Evolutionary conservation across 92 coral and sea anemone genomes (phyloP).

Genomic region (Phenganax stokvisi): DNA sequence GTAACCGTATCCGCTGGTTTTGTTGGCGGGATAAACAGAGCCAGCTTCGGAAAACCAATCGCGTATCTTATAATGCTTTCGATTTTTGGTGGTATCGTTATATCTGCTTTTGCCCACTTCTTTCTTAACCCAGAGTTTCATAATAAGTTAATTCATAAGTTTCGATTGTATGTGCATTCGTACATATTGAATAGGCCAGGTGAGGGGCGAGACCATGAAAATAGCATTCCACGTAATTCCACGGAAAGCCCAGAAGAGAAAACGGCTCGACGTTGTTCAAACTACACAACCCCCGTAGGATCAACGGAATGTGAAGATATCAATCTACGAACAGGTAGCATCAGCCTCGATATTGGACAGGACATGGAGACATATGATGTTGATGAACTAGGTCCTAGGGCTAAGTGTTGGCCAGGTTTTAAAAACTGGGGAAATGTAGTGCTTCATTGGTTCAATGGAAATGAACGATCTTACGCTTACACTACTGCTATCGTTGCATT

Average conservation of each 20-base stretch:
- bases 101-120: conserved; percentile 78
- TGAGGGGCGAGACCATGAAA: conserved; percentile 35
- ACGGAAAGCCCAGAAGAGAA: neutral
- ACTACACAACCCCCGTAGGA: no score
- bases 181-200: neutral
- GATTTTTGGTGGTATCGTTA: conserved; percentile 58
- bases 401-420: conserved; percentile 51
- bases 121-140: conserved; percentile 91
- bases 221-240: neutral
- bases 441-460: conserved; percentile 70
- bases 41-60: conserved; percentile 57
- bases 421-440: conserved; percentile 64
- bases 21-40: conserved; percentile 51
- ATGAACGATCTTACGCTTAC: conserved; percentile 73
- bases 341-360: conserved; percentile 29
- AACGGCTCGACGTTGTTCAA: no score
- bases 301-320: neutral
- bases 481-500: conserved; percentile 77
- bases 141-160: conserved; percentile 11
- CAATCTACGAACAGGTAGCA: conserved; percentile 44
- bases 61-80: conserved; percentile 59
- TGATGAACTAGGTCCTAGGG: conserved; percentile 40
- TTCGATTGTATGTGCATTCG: conserved; percentile 12
- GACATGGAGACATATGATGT: neutral
- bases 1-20: conserved; percentile 60